A percentile compares a stretch with the other conserved stretches of the same genome.
Evolutionary conservation across 2,888 invertebrate species (phyloP).

Genomic region (Megamerina dolium): DNA sequence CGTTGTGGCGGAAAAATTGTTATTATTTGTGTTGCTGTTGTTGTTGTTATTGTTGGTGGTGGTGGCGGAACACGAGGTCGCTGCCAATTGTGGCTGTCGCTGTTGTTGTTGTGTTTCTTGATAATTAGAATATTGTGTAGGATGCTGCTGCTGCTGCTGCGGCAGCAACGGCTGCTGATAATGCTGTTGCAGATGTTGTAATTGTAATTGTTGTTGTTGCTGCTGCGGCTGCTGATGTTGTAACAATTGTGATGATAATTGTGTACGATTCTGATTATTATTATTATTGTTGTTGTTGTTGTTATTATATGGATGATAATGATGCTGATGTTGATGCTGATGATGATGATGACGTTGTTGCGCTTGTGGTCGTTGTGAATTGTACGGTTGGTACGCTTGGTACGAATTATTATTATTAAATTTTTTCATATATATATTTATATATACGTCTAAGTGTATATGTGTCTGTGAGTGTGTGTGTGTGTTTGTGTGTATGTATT

Average conservation of each 20-base stretch:
- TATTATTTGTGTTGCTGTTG: conserved; percentile 21
- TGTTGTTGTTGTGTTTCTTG: conserved; percentile 12
- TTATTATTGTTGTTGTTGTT: conserved; percentile 10
- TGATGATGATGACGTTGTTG: conserved; percentile 13
- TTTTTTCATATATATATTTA: conserved; percentile 30
- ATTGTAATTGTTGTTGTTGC: conserved; percentile 18
- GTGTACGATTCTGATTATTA: conserved; percentile 12
- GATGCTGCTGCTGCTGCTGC: conserved; percentile 18
- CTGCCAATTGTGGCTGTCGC: conserved; percentile 16
- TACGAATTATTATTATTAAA: conserved; percentile 29
- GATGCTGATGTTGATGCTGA: conserved; percentile 20
- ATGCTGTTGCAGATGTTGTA: conserved; percentile 10
- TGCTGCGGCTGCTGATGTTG: no score
- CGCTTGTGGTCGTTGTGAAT: conserved; percentile 13
- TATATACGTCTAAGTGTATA: neutral
- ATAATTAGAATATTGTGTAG: conserved; percentile 20
- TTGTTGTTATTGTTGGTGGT: conserved; percentile 14
- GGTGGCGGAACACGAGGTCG: conserved; percentile 7
- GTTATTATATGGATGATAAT: conserved; percentile 21
- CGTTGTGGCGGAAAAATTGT: conserved; percentile 12
- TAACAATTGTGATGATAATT: no score
- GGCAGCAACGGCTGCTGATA: conserved; percentile 16
- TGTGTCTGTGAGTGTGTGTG: neutral
- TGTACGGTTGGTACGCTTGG: conserved; percentile 35
- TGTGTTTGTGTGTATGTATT: no score